Conservation (phyloP, 2,113 vertebrate species). For the Aspiorhynchus laticeps region DNA sequence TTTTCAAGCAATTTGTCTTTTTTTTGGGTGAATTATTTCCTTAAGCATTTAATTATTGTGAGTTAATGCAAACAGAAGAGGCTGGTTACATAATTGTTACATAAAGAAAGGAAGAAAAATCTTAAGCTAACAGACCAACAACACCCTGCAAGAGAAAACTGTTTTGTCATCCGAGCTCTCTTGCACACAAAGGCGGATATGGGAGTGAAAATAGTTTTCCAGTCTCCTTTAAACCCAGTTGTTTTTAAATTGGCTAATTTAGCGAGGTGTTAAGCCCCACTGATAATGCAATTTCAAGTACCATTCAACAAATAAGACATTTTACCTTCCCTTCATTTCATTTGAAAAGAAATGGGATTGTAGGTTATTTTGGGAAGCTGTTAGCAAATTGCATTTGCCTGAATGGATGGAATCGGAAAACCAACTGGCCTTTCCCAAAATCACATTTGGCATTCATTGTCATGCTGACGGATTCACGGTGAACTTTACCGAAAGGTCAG, state of each 20-base stretch:
- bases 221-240: conserved; percentile 50
- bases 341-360: conserved; percentile 10
- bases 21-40: no score
- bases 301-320: conserved; percentile 20
- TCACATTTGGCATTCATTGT: background rate
- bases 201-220: conserved; percentile 32
- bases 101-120: background rate
- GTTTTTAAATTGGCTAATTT: conserved; percentile 62
- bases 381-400: conserved; percentile 20
- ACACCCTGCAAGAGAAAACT: background rate
- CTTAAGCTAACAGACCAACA: background rate
- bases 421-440: conserved; percentile 10
- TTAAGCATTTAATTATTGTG: no score
- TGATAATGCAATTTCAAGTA: conserved; percentile 21
- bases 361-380: background rate
- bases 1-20: no score
- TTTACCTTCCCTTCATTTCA: conserved; percentile 19
- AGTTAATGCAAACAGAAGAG: background rate
- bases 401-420: background rate
- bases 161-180: conserved; percentile 4
- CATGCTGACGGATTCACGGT: background rate
- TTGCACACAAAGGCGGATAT: background rate
- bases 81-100: background rate
- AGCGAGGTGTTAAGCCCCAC: background rate
- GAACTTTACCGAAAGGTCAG: conserved; percentile 1